Base-by-base conservation (phyloP, 2,797 vertebrate species). In the Mareca penelope region DNA sequence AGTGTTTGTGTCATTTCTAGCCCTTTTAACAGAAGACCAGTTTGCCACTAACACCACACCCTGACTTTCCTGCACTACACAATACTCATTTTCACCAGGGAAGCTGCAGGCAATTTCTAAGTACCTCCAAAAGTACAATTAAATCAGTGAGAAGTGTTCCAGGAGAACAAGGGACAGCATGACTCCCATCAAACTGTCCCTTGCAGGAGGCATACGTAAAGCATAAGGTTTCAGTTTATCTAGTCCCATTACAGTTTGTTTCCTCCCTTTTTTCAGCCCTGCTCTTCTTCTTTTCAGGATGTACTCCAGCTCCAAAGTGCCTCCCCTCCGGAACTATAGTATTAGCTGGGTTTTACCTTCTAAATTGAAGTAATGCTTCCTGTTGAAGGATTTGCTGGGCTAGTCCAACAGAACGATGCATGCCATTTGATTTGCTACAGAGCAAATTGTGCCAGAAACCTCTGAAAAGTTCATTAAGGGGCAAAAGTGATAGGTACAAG, bases 331-430 rank as follows among this genome's bases (percentile, higher is more conserved):
- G 33, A 89, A 52, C 52, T 82, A 31, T 84, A 63, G 70, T 31
- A 70, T 81, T 88, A 93, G 52, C 37, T 57, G 70, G 31, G 35
- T 81, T 93, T 95, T 95, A 79, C 63, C 55, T 73, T 60, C 60
- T 89, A 84, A 90, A 80, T 48, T 61, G 60, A 90, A 87, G 64
- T 80, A 93, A 90, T 82, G 17, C 70, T 81, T 89, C 72, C 56
- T 80, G 16, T 53, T 76, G 89, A 85, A 88, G 77, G 89, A 94
- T 91, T 95, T 91, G 39, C 55, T 83, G 67, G 81, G 84, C 67
- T 84, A 63, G 35, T 59, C 59, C 12, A 14, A 10, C 55, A 68
- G 65, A 85, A 55, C 0, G 1, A 53, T 35, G 61, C 33, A 4
- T 2, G 77, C 31, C 18, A 48, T 52, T 55, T 85, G 59, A 89